Base-by-base conservation (phyloP, 2,888 invertebrate genomes). In the Beris chalybata region DNA sequence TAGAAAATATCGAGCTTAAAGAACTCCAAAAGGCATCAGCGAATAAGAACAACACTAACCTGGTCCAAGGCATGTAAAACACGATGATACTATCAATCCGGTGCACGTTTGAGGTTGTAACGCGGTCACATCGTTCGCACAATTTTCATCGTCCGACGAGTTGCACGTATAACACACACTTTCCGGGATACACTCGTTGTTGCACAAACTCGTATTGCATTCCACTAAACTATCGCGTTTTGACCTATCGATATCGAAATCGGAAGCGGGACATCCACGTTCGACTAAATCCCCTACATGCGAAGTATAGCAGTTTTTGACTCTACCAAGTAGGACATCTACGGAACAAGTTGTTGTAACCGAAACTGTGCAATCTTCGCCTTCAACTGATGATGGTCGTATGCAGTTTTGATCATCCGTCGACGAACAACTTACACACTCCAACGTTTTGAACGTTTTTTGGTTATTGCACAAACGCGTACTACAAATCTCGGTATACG, bases 131-230 rank as follows among this genome's bases (percentile, higher is more conserved):
- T 64, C 15, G 5, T 12, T 54, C 30, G 15, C 32, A 29, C 64
- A 64, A 44, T 54, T 30, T 6, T 53, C 44, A 54, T 64, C 45
- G 22, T 22, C 13, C 11, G 6, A 1, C 4, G 64, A 64, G 31
- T 64, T 44, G 45, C 64, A 64, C n/a, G 22, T 43, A 13, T 54
- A 54, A 54, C 64, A 64, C n/a, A 54, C 54, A 44, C 54, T 54
- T 45, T 64, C 52, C n/a, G 53, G 45, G 44, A 64, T 54, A 32
- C 64, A 64, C 4, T 53, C 54, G 6, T 9, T 30, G 30, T 64
- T 64, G 31, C 64, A 64, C 3, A 13, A 45, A 29, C 54, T 53
- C n/a, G 15, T 45, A 5, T 48, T 38, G 13, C 15, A 31, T 6
- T 61, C 38, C 9, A 32, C 38, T 4, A 38, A 15, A 12, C 13